Evolutionary conservation across 2,113 vertebrate species (phyloP).

Genomic region (Oreochromis aureus): DNA sequence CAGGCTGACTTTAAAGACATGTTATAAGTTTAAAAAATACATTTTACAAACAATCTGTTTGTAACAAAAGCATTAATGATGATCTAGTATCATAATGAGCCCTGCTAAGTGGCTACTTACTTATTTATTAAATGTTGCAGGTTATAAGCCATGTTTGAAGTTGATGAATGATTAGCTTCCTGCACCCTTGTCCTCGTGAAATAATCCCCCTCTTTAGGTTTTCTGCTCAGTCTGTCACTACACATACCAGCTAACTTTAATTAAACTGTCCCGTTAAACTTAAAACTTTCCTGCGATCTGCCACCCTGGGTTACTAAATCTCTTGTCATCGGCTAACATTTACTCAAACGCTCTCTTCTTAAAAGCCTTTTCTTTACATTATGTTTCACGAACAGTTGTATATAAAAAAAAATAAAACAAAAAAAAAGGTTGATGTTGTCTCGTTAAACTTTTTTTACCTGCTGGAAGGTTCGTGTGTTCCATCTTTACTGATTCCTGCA

Average conservation of each 20-base stretch:
- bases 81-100: neutral
- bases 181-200: neutral
- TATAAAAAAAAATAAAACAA: neutral
- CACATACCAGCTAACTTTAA: neutral
- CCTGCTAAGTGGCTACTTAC: neutral
- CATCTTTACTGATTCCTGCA: neutral
- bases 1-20: neutral
- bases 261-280: neutral
- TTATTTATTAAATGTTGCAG: neutral
- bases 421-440: neutral
- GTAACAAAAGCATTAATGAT: neutral
- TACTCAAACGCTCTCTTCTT: neutral
- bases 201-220: neutral
- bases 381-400: neutral
- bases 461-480: neutral
- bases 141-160: neutral
- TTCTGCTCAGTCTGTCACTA: neutral
- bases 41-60: neutral
- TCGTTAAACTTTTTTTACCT: neutral
- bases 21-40: neutral
- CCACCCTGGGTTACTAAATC: neutral
- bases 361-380: neutral
- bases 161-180: neutral
- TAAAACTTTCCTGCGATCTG: neutral
- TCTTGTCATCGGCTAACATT: neutral